These are phyloP conservation scores for Pediacus dermestoides DNA, from an alignment of 2,888 invertebrate genomes.

Conservation along the genomic window DNA sequence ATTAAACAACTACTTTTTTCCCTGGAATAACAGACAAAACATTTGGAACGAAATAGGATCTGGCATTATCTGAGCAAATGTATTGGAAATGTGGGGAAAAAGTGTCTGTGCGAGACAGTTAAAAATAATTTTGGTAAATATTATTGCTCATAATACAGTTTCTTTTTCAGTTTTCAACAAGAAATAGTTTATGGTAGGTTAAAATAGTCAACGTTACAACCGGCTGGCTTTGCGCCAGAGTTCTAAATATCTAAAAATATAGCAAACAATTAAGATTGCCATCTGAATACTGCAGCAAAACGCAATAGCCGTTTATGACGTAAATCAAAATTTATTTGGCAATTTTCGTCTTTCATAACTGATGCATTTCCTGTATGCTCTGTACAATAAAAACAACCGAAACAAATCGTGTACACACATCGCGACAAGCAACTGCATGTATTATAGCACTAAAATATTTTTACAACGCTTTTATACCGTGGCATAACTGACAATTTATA, in stretches of 20 bases:
- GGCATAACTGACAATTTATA: slow-evolving; percentile 11
- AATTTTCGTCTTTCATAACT: slow-evolving; percentile 1
- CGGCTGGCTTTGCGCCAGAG: background rate
- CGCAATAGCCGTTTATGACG: slow-evolving; percentile 5
- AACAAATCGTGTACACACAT: slow-evolving; percentile 4
- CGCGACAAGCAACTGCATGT: slow-evolving; percentile 2
- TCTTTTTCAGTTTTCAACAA: too few relatives aligned
- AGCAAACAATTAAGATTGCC: slow-evolving; percentile 6
- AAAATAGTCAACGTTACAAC: slow-evolving; percentile 4
- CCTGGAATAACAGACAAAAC: too few relatives aligned
- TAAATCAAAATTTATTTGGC: background rate
- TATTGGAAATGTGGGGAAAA: too few relatives aligned
- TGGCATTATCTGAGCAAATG: too few relatives aligned
- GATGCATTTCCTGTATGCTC: slow-evolving; percentile 6
- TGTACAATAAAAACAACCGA: background rate
- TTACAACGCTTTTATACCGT: slow-evolving; percentile 5
- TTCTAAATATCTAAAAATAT: slow-evolving; percentile 1
- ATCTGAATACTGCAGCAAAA: slow-evolving; percentile 6
- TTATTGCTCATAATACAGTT: too few relatives aligned
- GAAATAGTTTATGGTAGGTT: background rate
- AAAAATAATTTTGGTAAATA: too few relatives aligned
- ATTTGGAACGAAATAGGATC: too few relatives aligned
- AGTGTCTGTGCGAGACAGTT: too few relatives aligned
- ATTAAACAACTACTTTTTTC: too few relatives aligned
- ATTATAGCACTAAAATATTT: slow-evolving; percentile 10